Evolutionary conservation across 2,888 invertebrate genomes (phyloP).

Genomic region (Furcula furcula): DNA sequence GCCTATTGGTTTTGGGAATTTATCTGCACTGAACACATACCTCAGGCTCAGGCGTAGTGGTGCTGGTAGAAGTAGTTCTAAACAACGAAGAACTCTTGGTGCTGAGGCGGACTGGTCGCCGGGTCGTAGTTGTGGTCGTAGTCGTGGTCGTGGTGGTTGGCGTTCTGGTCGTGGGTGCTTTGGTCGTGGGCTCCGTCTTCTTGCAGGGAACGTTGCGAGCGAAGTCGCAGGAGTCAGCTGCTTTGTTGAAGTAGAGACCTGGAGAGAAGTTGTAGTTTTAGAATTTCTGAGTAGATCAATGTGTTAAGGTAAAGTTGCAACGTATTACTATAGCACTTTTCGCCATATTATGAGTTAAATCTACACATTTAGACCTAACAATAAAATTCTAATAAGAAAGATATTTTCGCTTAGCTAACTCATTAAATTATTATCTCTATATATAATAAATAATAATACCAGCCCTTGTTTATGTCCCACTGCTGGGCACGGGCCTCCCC

Average conservation of each 20-base stretch:
- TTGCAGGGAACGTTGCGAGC: slow-evolving; percentile 93
- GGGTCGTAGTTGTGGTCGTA: slow-evolving; percentile 60
- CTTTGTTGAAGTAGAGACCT: slow-evolving; percentile 95
- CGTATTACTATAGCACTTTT: too few species aligned
- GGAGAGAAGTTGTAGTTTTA: slow-evolving; percentile 8
- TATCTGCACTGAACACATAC: slow-evolving; percentile 38
- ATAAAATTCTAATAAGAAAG: too few species aligned
- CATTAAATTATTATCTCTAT: too few species aligned
- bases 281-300: too few species aligned
- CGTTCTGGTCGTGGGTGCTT: slow-evolving; percentile 62
- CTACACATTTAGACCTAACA: too few species aligned
- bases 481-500: too few species aligned
- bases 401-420: too few species aligned
- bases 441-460: too few species aligned
- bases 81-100: slow-evolving; percentile 66
- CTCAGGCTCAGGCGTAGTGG: slow-evolving; percentile 62
- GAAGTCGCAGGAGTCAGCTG: slow-evolving; percentile 95
- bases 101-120: slow-evolving; percentile 62
- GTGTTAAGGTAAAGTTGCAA: too few species aligned
- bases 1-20: too few species aligned
- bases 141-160: slow-evolving; percentile 65
- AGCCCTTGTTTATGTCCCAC: too few species aligned
- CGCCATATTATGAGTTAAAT: too few species aligned
- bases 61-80: slow-evolving; percentile 66
- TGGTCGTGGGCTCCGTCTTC: slow-evolving; percentile 80